Percentiles rank a stretch among this genome's conserved stretches.
These are phyloP conservation scores for Cephus pulcher DNA, from an alignment of 2,888 invertebrate species.

Conservation along the genomic window DNA sequence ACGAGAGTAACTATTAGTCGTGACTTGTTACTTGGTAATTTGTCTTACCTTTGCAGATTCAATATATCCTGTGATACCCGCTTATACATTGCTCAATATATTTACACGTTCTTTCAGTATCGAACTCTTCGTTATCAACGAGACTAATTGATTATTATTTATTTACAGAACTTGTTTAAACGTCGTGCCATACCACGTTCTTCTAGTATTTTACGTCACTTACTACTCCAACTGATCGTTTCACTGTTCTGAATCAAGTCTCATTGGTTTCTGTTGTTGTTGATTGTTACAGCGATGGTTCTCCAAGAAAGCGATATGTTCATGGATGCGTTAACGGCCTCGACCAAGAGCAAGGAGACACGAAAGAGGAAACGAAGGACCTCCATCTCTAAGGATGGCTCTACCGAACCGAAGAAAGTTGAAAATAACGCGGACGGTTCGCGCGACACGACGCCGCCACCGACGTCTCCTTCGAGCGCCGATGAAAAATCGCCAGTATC, in stretches of 20 bases:
- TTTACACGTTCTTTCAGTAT: neutral
- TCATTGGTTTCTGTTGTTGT: neutral
- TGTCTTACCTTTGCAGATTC: neutral
- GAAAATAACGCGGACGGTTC: conserved; percentile 59
- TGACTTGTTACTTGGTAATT: neutral
- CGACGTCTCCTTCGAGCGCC: conserved; percentile 50
- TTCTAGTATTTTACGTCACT: neutral
- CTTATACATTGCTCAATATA: neutral
- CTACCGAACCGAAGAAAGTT: conserved; percentile 70
- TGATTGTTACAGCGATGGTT: conserved; percentile 73
- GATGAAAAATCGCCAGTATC: conserved; percentile 63
- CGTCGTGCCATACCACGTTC: too few species aligned
- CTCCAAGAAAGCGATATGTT: conserved; percentile 93
- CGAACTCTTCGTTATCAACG: neutral
- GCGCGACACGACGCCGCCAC: conserved; percentile 64
- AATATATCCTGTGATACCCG: neutral
- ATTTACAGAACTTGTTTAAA: neutral
- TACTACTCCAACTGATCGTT: neutral
- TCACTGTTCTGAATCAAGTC: neutral
- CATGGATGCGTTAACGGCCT: conserved; percentile 89
- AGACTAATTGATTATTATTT: neutral
- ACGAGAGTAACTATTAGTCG: neutral
- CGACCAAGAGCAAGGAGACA: conserved; percentile 78
- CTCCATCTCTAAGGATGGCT: conserved; percentile 77
- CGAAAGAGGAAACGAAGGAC: conserved; percentile 83